Conservation (phyloP, 2,797 vertebrate species). For the Hoplostethus mediterraneus region DNA sequence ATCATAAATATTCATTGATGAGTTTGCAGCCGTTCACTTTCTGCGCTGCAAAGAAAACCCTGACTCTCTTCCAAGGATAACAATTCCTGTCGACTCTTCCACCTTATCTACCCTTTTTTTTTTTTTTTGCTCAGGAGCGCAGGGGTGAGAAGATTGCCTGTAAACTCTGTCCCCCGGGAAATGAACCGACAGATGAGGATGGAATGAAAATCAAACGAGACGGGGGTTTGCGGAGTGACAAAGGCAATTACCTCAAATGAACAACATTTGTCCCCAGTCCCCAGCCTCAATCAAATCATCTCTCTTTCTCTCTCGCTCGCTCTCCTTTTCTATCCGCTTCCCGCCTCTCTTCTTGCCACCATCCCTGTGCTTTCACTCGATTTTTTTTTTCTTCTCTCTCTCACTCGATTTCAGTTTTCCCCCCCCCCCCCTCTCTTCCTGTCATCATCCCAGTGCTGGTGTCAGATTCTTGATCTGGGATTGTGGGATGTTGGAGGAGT, state of each 20-base stretch:
- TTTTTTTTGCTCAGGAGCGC: not conserved
- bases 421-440: constrained; percentile 8
- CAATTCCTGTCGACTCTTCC: not conserved
- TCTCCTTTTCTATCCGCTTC: constrained; percentile 22
- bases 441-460: constrained; percentile 41
- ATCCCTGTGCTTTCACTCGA: constrained; percentile 4
- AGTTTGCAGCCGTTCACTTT: constrained; percentile 1
- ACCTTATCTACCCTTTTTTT: constrained; percentile 1
- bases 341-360: constrained; percentile 27
- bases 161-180: constrained; percentile 32
- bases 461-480: constrained; percentile 45
- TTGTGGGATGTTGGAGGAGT: constrained; percentile 54
- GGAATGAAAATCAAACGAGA: constrained; percentile 54
- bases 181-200: constrained; percentile 48
- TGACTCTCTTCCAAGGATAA: not conserved
- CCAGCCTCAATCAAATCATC: constrained; percentile 46
- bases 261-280: constrained; percentile 52
- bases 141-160: constrained; percentile 36
- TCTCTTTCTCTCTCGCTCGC: constrained; percentile 7
- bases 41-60: not conserved
- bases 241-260: constrained; percentile 49
- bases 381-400: constrained; percentile 6
- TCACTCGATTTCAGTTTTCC: not conserved
- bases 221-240: constrained; percentile 23
- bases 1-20: constrained; percentile 25